Evolutionary conservation across 2,797 vertebrate species (phyloP).

Genomic region (Coendou prehensilis): DNA sequence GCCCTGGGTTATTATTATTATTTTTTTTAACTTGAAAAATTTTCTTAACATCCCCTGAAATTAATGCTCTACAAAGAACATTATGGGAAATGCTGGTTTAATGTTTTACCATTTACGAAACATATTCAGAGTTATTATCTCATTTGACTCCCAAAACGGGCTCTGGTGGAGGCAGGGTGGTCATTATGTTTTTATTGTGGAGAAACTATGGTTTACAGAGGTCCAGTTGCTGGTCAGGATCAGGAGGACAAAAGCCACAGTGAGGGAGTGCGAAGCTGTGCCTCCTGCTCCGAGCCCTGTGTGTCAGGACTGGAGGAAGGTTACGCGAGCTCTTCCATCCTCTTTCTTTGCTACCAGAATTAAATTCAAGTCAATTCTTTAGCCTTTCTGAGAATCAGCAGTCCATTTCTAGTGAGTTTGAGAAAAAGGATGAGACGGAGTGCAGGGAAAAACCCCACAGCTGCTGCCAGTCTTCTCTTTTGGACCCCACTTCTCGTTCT

Average conservation of each 20-base stretch:
- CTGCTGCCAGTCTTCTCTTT: neutral
- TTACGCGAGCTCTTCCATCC: neutral
- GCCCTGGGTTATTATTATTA: too few species aligned
- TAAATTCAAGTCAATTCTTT: constrained; percentile 37
- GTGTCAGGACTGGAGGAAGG: neutral
- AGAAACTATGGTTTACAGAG: neutral
- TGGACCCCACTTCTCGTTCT: neutral
- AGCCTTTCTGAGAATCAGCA: constrained; percentile 6
- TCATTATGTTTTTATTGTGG: constrained; percentile 30
- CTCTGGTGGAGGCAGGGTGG: constrained; percentile 28
- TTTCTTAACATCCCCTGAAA: constrained; percentile 63
- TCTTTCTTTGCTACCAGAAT: neutral
- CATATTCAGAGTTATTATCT: constrained; percentile 70
- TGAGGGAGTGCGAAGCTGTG: neutral
- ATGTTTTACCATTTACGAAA: constrained; percentile 73
- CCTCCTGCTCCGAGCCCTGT: neutral
- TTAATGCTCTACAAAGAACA: constrained; percentile 75
- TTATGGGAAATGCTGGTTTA: constrained; percentile 70
- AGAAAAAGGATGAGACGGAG: neutral
- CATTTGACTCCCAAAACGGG: constrained; percentile 54
- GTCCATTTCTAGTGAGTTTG: neutral
- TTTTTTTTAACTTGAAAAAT: constrained; percentile 62
- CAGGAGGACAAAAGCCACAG: neutral
- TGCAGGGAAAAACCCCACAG: accelerated
- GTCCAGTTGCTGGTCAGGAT: neutral